Evolutionary conservation across 2,113 vertebrate genomes (phyloP), one percentile per base, ranked within the genome.

Genomic region (Jacana jacana): DNA sequence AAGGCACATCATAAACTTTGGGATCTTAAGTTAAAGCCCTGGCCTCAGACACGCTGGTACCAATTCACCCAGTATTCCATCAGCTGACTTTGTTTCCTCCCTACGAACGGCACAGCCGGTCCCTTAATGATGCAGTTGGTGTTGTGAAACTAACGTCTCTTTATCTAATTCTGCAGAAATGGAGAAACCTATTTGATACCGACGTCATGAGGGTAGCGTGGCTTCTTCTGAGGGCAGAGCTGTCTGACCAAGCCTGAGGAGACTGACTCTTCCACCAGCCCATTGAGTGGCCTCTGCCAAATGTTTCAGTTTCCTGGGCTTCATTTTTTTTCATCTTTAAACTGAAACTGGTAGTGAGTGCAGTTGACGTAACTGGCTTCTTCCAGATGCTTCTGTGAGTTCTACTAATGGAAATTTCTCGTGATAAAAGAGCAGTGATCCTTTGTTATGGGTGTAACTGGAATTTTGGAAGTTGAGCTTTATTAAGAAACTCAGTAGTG

Each of bases 21-120:
- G n/a, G 75, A 66, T 37, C 61, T 78, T 80, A 78, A 68, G 78
- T 96, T 80, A 86, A 87, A 81, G 17, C 88, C 27, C 35, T 86
- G 49, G 20, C 30, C 83, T 91, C 91, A 91, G 86, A 88, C 52
- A 27, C 61, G 27, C 83, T 81, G 80, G 63, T 95, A 88, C 83
- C 88, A 88, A 65, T 91, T 93, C 31, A 83, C 40, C 31, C 81
- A 73, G 57, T 89, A 94, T 86, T 55, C 20, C 31, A 35, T 61
- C 76, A 69, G 15, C 68, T 91, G 83, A 70, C 17, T 49, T 80
- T 70, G n/a, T 92, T 91, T 96, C 83, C 91, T 93, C 71, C 49
- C 44, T 58, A 30, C 55, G 72, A 91, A 77, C 64, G 73, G 37
- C 58, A 44, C 60, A 83, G 37, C 30, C 83, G 60, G 49, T 57